phyloP scores from a whole-genome alignment of 1,140 invertebrate genomes.

The Sarcophaga peregrina region DNA sequence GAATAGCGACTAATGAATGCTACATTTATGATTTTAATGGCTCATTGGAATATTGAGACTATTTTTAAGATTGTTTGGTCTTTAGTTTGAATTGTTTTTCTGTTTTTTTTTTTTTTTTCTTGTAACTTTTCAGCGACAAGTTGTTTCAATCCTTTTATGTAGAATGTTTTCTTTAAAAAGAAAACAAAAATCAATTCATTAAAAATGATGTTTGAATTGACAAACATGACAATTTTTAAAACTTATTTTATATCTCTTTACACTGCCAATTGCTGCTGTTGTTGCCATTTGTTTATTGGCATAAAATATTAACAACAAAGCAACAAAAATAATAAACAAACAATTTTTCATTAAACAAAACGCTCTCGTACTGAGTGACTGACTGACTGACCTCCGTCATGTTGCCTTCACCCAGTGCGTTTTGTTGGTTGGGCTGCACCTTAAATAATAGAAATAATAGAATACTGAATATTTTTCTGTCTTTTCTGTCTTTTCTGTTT shows the following conservation, averaged over 20 bases:
- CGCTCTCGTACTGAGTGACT: background rate
- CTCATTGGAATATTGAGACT: background rate
- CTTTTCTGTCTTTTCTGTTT: too few relatives aligned
- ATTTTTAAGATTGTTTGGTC: background rate
- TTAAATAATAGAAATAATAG: background rate
- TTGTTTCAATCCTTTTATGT: conserved; percentile 17
- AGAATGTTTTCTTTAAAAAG: background rate
- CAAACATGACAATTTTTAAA: conserved; percentile 13
- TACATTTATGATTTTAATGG: conserved; percentile 9
- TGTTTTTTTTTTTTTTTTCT: too few relatives aligned
- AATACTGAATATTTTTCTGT: too few relatives aligned
- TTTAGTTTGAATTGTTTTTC: background rate
- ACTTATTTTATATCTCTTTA: too few relatives aligned
- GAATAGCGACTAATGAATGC: background rate
- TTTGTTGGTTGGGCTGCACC: conserved; percentile 26
- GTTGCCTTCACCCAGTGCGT: conserved; percentile 8
- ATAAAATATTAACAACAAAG: background rate
- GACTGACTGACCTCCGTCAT: conserved; percentile 23
- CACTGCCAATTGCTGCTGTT: background rate
- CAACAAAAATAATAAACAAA: background rate
- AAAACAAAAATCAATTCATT: background rate
- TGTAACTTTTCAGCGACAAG: background rate
- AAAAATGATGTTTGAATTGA: conserved; percentile 11
- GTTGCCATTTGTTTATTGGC: background rate
- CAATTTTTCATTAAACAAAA: conserved; percentile 1